Percentiles rank a stretch among this genome's conserved stretches.
Evolutionary conservation across 2,888 invertebrate genomes (phyloP).

Genomic region (Phyllotreta striolata): DNA sequence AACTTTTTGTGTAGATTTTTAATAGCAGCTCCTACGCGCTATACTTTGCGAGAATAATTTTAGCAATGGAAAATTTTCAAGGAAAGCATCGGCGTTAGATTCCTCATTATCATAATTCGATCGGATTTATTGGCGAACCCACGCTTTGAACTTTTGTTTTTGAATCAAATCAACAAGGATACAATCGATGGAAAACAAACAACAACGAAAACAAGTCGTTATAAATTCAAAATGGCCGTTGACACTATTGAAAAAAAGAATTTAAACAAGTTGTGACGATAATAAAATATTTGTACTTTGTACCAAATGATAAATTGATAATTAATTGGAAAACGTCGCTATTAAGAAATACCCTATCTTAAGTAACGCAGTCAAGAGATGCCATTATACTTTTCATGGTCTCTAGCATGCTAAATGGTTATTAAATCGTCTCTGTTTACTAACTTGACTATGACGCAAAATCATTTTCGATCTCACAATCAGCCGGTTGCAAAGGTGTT

Average conservation of each 20-base stretch:
- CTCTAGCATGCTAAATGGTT: constrained; percentile 31
- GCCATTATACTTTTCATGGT: constrained; percentile 30
- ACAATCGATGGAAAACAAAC: background rate
- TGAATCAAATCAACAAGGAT: constrained; percentile 9
- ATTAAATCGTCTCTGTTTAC: constrained; percentile 32
- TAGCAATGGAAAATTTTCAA: too few relatives aligned
- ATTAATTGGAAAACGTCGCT: too few relatives aligned
- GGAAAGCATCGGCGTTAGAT: constrained; percentile 22
- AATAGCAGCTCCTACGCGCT: too few relatives aligned
- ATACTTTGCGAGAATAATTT: too few relatives aligned
- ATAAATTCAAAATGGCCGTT: background rate
- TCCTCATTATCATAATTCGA: constrained; percentile 27
- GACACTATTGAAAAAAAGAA: background rate
- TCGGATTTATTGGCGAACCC: constrained; percentile 19
- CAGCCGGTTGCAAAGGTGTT: too few relatives aligned
- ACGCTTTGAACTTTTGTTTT: background rate
- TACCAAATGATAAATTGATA: constrained; percentile 2
- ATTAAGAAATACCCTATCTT: constrained; percentile 26
- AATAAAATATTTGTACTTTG: constrained; percentile 22
- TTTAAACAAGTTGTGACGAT: constrained; percentile 6
- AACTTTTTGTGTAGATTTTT: too few relatives aligned
- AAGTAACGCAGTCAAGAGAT: constrained; percentile 28
- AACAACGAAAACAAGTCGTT: constrained; percentile 1
- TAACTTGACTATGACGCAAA: constrained; percentile 26
- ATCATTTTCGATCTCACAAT: too few relatives aligned